Evolutionary conservation across 2,797 vertebrate genomes (phyloP), one percentile per base, ranked within the genome.

Genomic region (Anguilla obscura): DNA sequence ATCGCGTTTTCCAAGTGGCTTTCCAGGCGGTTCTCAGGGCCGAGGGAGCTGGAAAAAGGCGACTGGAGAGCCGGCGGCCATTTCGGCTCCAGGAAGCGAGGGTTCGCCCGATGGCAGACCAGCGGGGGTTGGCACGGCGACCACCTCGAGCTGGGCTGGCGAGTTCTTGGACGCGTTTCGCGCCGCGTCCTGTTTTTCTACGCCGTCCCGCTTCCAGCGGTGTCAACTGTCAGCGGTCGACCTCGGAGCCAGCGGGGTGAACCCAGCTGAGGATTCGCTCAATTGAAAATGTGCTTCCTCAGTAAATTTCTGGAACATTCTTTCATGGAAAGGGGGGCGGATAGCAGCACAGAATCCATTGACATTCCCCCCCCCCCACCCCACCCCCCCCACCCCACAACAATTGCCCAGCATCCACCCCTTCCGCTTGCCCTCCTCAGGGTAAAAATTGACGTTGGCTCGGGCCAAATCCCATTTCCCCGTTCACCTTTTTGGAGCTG

Each of bases 171-270:
- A 87, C 74, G n/a, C 16, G 21, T 85, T 90, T 87, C 85, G 63
- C 45, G 76, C 50, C 45, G 36, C 84, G 88, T 89, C 91, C 91
- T 91, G 90, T 92, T 91, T 92, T 91, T 87, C 36, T 40, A 40
- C 36, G 63, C 58, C 87, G 58, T 86, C 50, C 33, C 27, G 76
- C 85, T 85, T 86, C 76, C 89, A 36, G 7, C 40, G 79, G 36
- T 85, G 50, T 84, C 54, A 88, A 63, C 86, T 89, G 87, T 88
- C 88, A 89, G 86, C 86, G 89, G 87, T 79, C 89, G 76, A 85
- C 85, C 83, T 54, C 89, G 84, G 58, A 89, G 88, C 88, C 87
- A 89, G 82, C 84, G 60, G 36, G 36, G n/a, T 79, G 87, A 86
- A 63, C 85, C n/a, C 40, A 24, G 40, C n/a, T 86, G 58, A 85